These are phyloP conservation scores for Acutogordius australiensis DNA, from an alignment of 2,888 invertebrate species.

Conservation along the genomic window DNA sequence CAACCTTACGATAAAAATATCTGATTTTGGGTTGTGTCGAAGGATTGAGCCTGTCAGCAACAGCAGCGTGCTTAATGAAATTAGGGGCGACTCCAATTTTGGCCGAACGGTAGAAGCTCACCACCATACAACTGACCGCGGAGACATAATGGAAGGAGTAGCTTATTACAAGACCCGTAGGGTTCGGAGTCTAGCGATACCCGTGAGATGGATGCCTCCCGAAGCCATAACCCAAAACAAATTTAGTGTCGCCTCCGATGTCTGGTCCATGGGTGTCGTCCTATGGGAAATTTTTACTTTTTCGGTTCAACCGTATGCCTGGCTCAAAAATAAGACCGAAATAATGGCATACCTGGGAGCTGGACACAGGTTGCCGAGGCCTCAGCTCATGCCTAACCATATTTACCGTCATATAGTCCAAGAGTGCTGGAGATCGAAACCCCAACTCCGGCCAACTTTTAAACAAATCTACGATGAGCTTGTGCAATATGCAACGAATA, in stretches of 20 bases:
- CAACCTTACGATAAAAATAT: not conserved
- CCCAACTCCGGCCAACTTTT: not conserved
- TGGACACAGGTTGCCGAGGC: not conserved
- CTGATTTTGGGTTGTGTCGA: slow-evolving; percentile 10
- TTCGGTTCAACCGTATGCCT: slow-evolving; percentile 78
- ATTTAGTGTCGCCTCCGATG: slow-evolving; percentile 75
- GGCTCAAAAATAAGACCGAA: slow-evolving; percentile 68
- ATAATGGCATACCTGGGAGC: slow-evolving; percentile 29
- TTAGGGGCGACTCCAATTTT: not conserved
- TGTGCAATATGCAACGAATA: no score
- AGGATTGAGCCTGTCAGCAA: not conserved
- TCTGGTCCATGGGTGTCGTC: slow-evolving; percentile 85
- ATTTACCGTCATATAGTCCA: not conserved
- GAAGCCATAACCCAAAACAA: slow-evolving; percentile 84
- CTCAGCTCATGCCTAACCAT: not conserved
- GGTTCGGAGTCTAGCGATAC: slow-evolving; percentile 36
- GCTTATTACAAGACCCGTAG: not conserved
- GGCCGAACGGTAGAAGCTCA: not conserved
- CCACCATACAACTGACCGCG: not conserved
- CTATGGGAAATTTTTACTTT: slow-evolving; percentile 89
- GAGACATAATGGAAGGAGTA: not conserved
- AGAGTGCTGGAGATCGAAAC: slow-evolving; percentile 2
- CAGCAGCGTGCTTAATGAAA: not conserved
- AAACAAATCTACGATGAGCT: not conserved
- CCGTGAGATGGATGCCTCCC: slow-evolving; percentile 87